Base-by-base conservation (phyloP, 1,140 invertebrate genomes). In the Lordiphosa collinella region DNA sequence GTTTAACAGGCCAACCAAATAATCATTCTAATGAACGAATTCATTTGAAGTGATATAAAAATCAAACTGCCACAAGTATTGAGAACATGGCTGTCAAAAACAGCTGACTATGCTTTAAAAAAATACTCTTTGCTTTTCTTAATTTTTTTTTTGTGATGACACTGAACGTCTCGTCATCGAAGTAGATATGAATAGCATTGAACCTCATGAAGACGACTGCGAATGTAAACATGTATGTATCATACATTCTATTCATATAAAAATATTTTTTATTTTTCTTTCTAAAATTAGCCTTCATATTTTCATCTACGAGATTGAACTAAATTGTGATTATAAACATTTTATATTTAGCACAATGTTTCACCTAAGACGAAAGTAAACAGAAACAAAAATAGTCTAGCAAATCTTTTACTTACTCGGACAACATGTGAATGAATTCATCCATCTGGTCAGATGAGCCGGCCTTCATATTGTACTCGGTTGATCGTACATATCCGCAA, bases 401-500 rank as follows among this genome's bases (percentile, higher is more conserved):
- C 11, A 31, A 22, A 34, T 12, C 18, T 36, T 36, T 6, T 51
- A 89, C 90, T 90, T 89, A 93, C 91, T 91, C 92, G 0, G 93
- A 91, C 4, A 94, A 67, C n/a, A 91, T 90, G 37, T 93, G 90
- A 22, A 95, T 89, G 49, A 94, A 89, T 50, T 91, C 91, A 72
- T 95, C 93, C 18, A 94, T 90, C 7, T 93, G 91, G 2, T 92
- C 93, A 0, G 91, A 90, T 46, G 92, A 91, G 0, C 92, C 92
- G 7, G 90, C 88, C 38, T 91, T 87, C 65, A 92, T 90, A 49
- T 92, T 93, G 43, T 92, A 91, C 32, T 91, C 91, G 0, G 94
- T 93, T 13, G 93, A 91, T 56, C 94, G 92, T 2, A 95, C 91
- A 72, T 95, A 95, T 1, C 93, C 93, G 62, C 95, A 96, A 9